phyloP scores from a whole-genome alignment of 2,113 vertebrate genomes.

The Phrynosoma platyrhinos region DNA sequence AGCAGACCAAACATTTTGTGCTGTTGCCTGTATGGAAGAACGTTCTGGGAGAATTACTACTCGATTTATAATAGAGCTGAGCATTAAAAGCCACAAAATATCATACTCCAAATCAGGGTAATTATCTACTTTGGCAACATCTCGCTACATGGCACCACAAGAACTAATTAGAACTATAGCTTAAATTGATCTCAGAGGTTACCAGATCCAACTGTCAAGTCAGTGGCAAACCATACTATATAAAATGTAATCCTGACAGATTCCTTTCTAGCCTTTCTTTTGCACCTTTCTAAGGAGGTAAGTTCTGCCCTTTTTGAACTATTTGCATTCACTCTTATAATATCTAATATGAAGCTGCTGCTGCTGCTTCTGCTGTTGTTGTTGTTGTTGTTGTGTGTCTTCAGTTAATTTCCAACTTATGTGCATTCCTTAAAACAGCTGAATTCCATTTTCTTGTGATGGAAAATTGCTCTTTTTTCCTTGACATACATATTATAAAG shows the following conservation, averaged over 20 bases:
- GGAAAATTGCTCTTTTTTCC: neutral
- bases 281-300: neutral
- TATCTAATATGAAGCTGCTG: neutral
- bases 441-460: neutral
- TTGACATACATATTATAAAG: neutral
- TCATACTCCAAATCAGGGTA: constrained; percentile 2
- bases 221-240: neutral
- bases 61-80: neutral
- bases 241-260: neutral
- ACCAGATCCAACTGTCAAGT: neutral
- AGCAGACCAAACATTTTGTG: neutral
- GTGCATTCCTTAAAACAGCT: neutral
- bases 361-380: neutral
- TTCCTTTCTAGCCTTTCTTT: neutral
- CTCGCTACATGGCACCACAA: neutral
- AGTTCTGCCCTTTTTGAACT: neutral
- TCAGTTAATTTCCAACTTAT: too few relatives aligned
- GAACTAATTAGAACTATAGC: constrained; percentile 4
- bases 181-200: constrained; percentile 1
- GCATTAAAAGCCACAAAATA: neutral
- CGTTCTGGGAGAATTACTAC: neutral
- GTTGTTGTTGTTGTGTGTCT: too few relatives aligned
- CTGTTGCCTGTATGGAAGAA: neutral
- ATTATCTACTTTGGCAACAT: constrained; percentile 4
- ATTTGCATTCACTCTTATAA: neutral